Conservation (phyloP, 2,797 vertebrate genomes). For the Odontamblyopus rebecca region DNA sequence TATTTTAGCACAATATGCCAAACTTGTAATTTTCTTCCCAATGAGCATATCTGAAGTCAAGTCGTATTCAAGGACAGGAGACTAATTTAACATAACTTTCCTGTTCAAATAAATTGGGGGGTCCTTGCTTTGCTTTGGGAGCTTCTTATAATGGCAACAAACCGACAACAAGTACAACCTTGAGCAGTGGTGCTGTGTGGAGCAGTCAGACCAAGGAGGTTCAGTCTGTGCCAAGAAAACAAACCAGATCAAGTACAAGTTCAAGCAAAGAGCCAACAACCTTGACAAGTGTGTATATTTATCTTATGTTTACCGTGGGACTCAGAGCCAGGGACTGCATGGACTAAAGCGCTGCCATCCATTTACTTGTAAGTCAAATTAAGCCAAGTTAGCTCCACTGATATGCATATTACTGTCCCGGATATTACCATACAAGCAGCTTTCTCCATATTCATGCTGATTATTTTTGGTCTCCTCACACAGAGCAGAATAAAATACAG, state of each 20-base stretch:
- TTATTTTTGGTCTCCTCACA: constrained; percentile 72
- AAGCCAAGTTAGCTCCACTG: constrained; percentile 74
- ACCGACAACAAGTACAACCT: constrained; percentile 57
- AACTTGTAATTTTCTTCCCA: constrained; percentile 18
- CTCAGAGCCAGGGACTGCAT: constrained; percentile 58
- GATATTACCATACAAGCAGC: constrained; percentile 69
- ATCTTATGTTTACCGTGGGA: constrained; percentile 58
- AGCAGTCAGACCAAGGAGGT: constrained; percentile 54
- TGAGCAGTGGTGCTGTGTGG: constrained; percentile 33
- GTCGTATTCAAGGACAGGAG: constrained; percentile 49
- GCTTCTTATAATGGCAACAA: constrained; percentile 44
- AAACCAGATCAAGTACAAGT: constrained; percentile 37
- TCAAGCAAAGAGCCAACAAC: constrained; percentile 60
- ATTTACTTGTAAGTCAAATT: constrained; percentile 72
- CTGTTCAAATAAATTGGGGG: constrained; percentile 35
- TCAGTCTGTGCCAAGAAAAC: constrained; percentile 44
- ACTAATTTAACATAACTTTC: constrained; percentile 42
- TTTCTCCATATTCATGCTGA: constrained; percentile 76
- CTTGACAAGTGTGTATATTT: constrained; percentile 66
- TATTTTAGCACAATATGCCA: constrained; percentile 6
- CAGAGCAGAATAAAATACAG: constrained; percentile 67
- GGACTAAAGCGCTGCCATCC: constrained; percentile 63
- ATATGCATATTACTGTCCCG: constrained; percentile 73
- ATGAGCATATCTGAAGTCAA: constrained; percentile 22
- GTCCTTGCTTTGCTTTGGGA: constrained; percentile 32